phyloP scores from a whole-genome alignment of 2,888 invertebrate genomes.

The Drepana falcataria region DNA sequence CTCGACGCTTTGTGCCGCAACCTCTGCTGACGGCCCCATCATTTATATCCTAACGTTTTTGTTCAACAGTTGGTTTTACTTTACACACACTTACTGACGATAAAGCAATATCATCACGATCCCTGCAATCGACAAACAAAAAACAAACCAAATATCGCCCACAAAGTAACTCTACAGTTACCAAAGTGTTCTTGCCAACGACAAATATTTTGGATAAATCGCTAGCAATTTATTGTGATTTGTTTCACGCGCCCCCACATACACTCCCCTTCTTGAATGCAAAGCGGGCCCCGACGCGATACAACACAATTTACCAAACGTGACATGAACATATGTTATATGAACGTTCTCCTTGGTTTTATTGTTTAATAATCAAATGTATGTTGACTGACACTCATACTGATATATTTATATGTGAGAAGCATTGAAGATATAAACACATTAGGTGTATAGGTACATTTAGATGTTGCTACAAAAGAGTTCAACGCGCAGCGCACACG shows the following conservation, averaged over 20 bases:
- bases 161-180: conserved; percentile 9
- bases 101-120: conserved; percentile 37
- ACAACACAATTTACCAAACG: too few relatives aligned
- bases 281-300: conserved; percentile 25
- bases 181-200: conserved; percentile 26
- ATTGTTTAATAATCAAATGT: too few relatives aligned
- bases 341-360: too few relatives aligned
- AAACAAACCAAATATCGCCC: conserved; percentile 35
- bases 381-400: too few relatives aligned
- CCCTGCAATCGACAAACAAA: conserved; percentile 26
- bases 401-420: too few relatives aligned
- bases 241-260: conserved; percentile 31
- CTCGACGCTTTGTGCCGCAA: conserved; percentile 49
- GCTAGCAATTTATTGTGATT: conserved; percentile 47
- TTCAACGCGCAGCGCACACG: background rate
- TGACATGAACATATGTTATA: too few relatives aligned
- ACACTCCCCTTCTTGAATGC: conserved; percentile 49
- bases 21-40: conserved; percentile 49
- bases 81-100: conserved; percentile 33
- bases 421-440: background rate
- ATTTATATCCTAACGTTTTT: conserved; percentile 54
- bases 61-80: conserved; percentile 49
- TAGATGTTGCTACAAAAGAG: background rate
- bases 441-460: background rate
- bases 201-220: conserved; percentile 57